Percentiles rank a stretch among this genome's conserved stretches.
These are phyloP conservation scores for Luscinia megarhynchos DNA, from an alignment of 2,797 vertebrate species.

Conservation along the genomic window DNA sequence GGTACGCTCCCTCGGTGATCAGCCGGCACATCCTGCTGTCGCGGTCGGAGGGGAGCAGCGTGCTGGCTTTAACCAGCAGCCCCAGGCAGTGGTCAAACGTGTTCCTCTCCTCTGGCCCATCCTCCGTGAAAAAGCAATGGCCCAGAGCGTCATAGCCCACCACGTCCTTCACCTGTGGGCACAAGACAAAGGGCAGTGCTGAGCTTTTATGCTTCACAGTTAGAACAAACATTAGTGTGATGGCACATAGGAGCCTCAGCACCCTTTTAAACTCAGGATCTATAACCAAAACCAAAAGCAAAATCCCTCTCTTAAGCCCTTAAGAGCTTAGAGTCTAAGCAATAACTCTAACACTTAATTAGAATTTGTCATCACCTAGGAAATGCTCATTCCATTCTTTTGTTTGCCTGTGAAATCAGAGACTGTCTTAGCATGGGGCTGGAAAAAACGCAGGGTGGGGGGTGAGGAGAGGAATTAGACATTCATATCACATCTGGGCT, in stretches of 20 bases:
- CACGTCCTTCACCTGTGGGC: conserved; percentile 87
- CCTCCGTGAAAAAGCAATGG: conserved; percentile 97
- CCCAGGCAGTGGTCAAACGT: conserved; percentile 96
- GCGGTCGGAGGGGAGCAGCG: conserved; percentile 92
- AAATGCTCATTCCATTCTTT: background rate
- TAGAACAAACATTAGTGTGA: background rate
- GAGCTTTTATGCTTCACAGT: background rate
- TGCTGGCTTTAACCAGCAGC: conserved; percentile 89
- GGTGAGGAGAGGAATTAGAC: background rate
- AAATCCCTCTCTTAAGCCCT: background rate
- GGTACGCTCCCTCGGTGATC: conserved; percentile 89
- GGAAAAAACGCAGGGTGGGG: background rate
- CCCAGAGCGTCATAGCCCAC: conserved; percentile 92
- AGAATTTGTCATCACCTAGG: conserved; percentile 32
- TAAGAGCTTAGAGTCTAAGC: background rate
- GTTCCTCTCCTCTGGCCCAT: conserved; percentile 94
- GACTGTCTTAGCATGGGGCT: background rate
- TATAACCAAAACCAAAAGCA: background rate
- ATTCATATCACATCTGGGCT: conserved; percentile 45
- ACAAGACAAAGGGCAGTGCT: background rate
- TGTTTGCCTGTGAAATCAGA: background rate
- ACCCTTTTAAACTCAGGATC: background rate
- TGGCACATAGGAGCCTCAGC: background rate
- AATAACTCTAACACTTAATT: conserved; percentile 2
- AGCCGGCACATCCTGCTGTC: conserved; percentile 92